These are phyloP conservation scores for Eurystomus glaucurus DNA, from an alignment of 2,797 vertebrate species.

Conservation along the genomic window DNA sequence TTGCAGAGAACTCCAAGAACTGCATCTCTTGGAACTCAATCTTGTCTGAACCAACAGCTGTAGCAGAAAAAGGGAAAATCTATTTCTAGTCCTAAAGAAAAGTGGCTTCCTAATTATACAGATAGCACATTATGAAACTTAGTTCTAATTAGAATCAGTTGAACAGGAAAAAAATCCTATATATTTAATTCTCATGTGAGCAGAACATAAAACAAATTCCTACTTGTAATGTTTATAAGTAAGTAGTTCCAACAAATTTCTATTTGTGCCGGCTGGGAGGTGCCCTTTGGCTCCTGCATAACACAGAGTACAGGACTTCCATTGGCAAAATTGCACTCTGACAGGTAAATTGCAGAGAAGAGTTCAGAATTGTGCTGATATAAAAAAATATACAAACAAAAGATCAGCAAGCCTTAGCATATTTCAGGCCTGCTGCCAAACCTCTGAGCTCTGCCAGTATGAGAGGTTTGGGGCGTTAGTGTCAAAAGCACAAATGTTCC, in stretches of 20 bases:
- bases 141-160: neutral
- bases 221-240: neutral
- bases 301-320: neutral
- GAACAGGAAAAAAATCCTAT: fast-evolving
- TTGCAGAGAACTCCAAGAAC: neutral
- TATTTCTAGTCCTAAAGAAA: neutral
- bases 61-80: neutral
- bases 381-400: neutral
- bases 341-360: neutral
- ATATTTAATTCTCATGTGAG: neutral
- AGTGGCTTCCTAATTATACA: neutral
- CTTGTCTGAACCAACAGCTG: neutral
- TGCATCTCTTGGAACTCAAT: neutral
- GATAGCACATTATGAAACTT: neutral
- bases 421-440: neutral
- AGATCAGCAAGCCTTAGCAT: neutral
- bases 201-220: neutral
- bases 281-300: neutral
- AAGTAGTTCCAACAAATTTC: neutral
- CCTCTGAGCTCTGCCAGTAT: neutral
- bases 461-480: neutral
- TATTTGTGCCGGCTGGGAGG: fast-evolving
- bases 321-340: neutral
- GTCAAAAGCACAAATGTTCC: neutral
- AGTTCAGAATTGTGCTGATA: neutral